Evolutionary conservation across 92 coral and sea anemone species (phyloP).

Genomic region (Bergia puertoricense): DNA sequence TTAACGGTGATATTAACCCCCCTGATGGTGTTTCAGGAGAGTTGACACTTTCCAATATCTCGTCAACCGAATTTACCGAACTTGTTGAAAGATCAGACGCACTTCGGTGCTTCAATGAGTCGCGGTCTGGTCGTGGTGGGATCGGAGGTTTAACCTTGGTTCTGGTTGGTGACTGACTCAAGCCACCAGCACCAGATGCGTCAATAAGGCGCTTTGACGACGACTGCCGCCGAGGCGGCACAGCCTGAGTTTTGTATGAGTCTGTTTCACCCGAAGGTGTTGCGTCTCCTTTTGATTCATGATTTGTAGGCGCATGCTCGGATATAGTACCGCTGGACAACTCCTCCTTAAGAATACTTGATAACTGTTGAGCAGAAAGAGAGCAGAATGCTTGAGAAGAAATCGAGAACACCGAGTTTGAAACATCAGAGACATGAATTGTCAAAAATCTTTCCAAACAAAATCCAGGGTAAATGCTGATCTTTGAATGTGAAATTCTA

Average conservation of each 20-base stretch:
- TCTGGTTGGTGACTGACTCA: slow-evolving; percentile 14
- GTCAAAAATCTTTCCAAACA: no score
- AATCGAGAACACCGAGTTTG: no score
- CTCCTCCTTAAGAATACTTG: not conserved
- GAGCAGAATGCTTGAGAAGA: not conserved
- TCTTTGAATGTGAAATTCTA: no score
- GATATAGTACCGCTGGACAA: not conserved
- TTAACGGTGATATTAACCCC: slow-evolving; percentile 28
- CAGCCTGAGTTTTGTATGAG: slow-evolving; percentile 5
- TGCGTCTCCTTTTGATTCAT: slow-evolving; percentile 22
- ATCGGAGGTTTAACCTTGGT: slow-evolving; percentile 24
- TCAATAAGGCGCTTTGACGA: slow-evolving; percentile 31
- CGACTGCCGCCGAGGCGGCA: slow-evolving; percentile 34
- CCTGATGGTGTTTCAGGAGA: slow-evolving; percentile 21
- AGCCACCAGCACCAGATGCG: not conserved
- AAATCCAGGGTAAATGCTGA: no score
- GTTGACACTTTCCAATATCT: slow-evolving; percentile 31
- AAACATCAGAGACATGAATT: no score
- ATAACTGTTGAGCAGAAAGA: slow-evolving; percentile 1
- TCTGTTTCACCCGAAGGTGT: slow-evolving; percentile 25
- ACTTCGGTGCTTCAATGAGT: slow-evolving; percentile 10
- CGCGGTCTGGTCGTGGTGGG: slow-evolving; percentile 37
- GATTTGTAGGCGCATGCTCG: slow-evolving; percentile 28
- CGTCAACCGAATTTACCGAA: slow-evolving; percentile 40
- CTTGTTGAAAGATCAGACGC: slow-evolving; percentile 32